A percentile compares a stretch with the other conserved stretches of the same genome.
phyloP scores from a whole-genome alignment of 2,113 vertebrate species.

The Equus przewalskii region DNA sequence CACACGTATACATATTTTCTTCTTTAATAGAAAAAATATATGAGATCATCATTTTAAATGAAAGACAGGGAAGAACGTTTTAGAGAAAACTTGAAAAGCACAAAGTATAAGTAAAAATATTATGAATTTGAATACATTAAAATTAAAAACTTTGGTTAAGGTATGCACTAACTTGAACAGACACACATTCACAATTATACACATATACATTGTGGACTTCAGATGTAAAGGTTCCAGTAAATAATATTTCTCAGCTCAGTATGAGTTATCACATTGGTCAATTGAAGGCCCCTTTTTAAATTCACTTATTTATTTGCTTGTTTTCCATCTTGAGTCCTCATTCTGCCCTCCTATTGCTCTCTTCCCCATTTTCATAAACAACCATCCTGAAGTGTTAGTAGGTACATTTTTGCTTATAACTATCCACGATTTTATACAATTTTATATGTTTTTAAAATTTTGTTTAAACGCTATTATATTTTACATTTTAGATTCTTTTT shows the following conservation, averaged over 20 bases:
- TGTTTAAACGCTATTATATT: background rate
- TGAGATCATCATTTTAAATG: background rate
- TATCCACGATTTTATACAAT: background rate
- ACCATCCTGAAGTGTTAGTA: background rate
- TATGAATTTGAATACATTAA: background rate
- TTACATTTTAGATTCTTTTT: background rate
- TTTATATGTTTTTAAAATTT: background rate
- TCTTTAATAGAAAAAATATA: background rate
- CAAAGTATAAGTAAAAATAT: background rate
- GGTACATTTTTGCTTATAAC: background rate
- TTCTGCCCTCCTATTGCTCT: background rate
- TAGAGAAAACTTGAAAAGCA: background rate
- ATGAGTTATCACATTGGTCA: background rate
- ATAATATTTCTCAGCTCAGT: background rate
- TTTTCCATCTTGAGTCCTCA: background rate
- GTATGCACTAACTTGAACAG: background rate
- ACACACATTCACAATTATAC: background rate
- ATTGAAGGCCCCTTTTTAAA: background rate
- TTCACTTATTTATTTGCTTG: background rate
- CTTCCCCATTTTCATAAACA: background rate
- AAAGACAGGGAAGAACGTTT: background rate
- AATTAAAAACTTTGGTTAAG: background rate
- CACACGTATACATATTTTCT: background rate
- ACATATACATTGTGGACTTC: background rate
- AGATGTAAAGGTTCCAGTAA: background rate